Evolutionary conservation across 2,888 invertebrate genomes (phyloP), one percentile per base, ranked within the genome.

Genomic region (Anthrax anthrax): DNA sequence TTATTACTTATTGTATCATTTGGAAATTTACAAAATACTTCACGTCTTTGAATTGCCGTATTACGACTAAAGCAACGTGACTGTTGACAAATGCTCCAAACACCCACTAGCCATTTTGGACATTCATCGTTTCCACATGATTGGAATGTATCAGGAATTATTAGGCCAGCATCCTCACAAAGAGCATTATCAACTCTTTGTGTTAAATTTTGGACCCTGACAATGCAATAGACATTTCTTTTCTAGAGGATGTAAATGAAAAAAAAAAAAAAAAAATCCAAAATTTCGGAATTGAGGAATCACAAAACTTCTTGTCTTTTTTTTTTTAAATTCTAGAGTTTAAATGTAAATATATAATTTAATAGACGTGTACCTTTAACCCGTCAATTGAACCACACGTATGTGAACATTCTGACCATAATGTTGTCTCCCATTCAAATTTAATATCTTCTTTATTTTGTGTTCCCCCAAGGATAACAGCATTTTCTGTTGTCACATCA

Each of bases 331-430:
- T 9, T 18, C 17, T 17, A 4, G 4, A 6, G 13, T 12, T 47
- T 14, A 47, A 42, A 48, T 39, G 23, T 19, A 45, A 16, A 23
- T n/a, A n/a, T n/a, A n/a, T n/a, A n/a, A n/a, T n/a, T n/a, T n/a
- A n/a, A n/a, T n/a, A n/a, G n/a, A n/a, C n/a, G n/a, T 61, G 60
- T 52, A 68, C 67, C 58, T 60, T 57, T 46, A 67, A 54, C 42
- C 67, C 68, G 39, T 89, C 90, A 46, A 75, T 75, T 38, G 81
- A 81, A 1, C 87, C 87, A 58, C 92, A 94, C 1, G 79, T 78
- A 53, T 84, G 81, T 2, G 84, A 86, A 62, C 94, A 94, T 14
- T 78, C 74, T 0, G 89, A 84, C 94, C 94, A 95, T 12, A 83
- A 80, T 1, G 84, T 81, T 13, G 82, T 77, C 60, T 77, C 73